Base-by-base conservation (phyloP, 2,113 vertebrate genomes). In the Xenopus borealis region DNA sequence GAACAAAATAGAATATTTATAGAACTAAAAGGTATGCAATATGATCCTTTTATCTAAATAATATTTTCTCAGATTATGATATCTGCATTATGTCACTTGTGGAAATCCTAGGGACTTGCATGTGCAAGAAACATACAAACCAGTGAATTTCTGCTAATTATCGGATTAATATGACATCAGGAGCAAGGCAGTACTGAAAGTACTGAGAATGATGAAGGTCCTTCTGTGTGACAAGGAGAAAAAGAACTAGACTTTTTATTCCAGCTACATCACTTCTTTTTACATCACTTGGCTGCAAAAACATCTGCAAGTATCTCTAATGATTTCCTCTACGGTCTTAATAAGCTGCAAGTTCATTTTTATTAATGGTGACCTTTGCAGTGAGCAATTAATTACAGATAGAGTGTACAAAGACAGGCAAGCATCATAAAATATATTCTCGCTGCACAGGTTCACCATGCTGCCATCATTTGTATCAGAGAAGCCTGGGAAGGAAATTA, bases 321-420 rank as follows among this genome's bases (percentile, higher is more conserved):
- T 75, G 71, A 66, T 81, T 82, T 83, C 82, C 8, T 81, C 53
- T 50, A 12, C 76, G 50, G 18, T 0, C 1, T 80, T 78, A 81
- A 72, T 81, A 86, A 82, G 72, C 11, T 52, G 30, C 30, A 23
- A 62, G 13, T 82, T 81, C 23, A 62, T 82, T 82, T 87, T 87
- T 83, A 80, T 79, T 79, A 80, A 81, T 71, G 7, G 7, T 83
- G 76, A 80, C 52, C 12, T 85, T 83, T 84, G 75, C 50, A 72
- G 10, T 63, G 53, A 61, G 20, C 6, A 75, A 80, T 79, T 83
- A 66, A 80, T 83, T 76, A 70, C 11, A 6, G 72, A 18, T 53
- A 57, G 64, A 75, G 65, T 18, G 65, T 20, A 8, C 65, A 30
- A 66, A 62, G 66, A 40, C 73, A 69, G 66, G 50, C 73, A 69